A percentile compares a stretch with the other conserved stretches of the same genome.
Conservation (phyloP, 2,888 invertebrate species). For the Boloria euphrosyne region DNA sequence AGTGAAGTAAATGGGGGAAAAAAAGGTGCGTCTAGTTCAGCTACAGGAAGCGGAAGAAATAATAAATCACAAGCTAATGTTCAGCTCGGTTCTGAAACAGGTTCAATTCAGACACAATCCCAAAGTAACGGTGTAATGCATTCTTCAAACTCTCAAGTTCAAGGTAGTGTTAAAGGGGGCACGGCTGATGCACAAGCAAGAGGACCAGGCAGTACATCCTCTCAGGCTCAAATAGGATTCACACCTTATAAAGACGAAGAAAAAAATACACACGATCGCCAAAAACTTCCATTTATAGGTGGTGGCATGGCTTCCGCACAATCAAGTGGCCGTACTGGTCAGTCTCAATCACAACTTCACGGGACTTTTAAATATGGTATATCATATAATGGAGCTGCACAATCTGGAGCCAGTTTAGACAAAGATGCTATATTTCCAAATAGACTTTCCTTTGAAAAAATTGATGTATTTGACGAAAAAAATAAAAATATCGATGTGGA, state of each 20-base stretch:
- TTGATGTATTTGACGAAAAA: constrained; percentile 69
- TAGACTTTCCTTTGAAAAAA: constrained; percentile 68
- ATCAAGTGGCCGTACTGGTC: constrained; percentile 87
- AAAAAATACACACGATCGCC: constrained; percentile 67
- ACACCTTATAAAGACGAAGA: constrained; percentile 87
- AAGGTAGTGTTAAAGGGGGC: constrained; percentile 91
- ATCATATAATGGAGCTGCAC: constrained; percentile 90
- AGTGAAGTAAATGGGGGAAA: constrained; percentile 87
- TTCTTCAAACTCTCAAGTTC: constrained; percentile 90
- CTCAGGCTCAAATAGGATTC: constrained; percentile 94
- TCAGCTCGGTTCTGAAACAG: constrained; percentile 88
- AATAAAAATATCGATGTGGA: constrained; percentile 69
- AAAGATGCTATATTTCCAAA: constrained; percentile 77
- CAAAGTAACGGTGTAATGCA: constrained; percentile 89
- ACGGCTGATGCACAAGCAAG: constrained; percentile 93
- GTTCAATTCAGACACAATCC: constrained; percentile 88
- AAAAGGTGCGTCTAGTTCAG: constrained; percentile 88
- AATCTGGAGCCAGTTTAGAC: constrained; percentile 89
- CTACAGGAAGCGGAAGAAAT: constrained; percentile 88
- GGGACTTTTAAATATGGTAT: constrained; percentile 91
- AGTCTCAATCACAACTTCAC: constrained; percentile 91
- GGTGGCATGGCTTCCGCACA: constrained; percentile 91
- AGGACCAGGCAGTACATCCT: constrained; percentile 92
- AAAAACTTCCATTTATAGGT: constrained; percentile 85
- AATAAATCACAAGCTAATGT: constrained; percentile 91